These are phyloP conservation scores for Apamea anceps DNA, from an alignment of 2,888 invertebrate genomes.

Conservation along the genomic window DNA sequence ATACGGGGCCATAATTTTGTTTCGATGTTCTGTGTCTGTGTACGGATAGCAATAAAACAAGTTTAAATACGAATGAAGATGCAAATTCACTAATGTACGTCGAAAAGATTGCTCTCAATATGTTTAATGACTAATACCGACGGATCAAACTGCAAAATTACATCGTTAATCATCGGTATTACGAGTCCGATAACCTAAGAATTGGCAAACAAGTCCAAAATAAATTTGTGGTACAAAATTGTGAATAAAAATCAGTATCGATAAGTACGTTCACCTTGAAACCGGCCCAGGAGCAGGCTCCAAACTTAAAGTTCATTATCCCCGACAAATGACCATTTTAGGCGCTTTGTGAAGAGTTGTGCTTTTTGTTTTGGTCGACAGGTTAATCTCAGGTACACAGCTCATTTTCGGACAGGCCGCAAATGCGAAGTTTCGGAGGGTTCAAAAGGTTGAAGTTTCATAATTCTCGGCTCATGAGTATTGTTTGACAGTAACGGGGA, in stretches of 20 bases:
- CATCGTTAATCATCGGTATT: constrained; percentile 78
- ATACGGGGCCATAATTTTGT: background rate
- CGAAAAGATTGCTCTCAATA: constrained; percentile 53
- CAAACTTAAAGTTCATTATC: constrained; percentile 86
- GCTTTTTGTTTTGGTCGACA: constrained; percentile 64
- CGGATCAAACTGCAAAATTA: constrained; percentile 72
- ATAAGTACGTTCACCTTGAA: constrained; percentile 87
- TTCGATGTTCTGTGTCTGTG: constrained; percentile 1
- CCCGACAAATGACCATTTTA: constrained; percentile 82
- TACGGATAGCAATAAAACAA: background rate
- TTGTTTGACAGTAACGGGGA: constrained; percentile 60
- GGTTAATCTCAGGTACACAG: constrained; percentile 53
- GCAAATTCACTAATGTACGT: constrained; percentile 11
- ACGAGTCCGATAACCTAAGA: constrained; percentile 85
- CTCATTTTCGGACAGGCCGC: constrained; percentile 29
- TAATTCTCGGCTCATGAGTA: constrained; percentile 30
- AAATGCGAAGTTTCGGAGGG: constrained; percentile 34
- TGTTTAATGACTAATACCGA: constrained; percentile 59
- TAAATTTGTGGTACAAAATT: constrained; percentile 80
- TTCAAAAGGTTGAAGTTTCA: constrained; percentile 38
- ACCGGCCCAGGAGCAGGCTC: constrained; percentile 84
- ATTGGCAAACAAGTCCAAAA: constrained; percentile 84
- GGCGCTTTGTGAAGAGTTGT: constrained; percentile 68
- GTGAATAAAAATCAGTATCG: constrained; percentile 83
- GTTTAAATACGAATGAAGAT: constrained; percentile 21